Conservation (phyloP, 2,888 invertebrate species). For the Sinelater perroti region DNA sequence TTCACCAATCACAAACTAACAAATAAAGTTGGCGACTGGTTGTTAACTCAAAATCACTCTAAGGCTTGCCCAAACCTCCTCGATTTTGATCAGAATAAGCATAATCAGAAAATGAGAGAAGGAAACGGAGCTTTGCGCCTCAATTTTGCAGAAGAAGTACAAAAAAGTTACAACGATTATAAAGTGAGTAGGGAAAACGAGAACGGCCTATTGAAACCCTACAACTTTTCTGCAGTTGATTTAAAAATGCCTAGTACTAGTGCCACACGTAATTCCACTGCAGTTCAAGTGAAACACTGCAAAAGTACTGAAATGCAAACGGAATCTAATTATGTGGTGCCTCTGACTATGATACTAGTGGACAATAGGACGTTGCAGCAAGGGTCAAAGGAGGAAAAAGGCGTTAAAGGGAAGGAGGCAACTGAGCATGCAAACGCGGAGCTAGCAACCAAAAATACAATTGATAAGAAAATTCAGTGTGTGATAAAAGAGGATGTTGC, state of each 20-base stretch:
- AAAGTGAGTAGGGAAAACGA: background rate
- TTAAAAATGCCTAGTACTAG: slow-evolving; percentile 7
- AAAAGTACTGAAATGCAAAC: slow-evolving; percentile 36
- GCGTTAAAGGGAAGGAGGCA: background rate
- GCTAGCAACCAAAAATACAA: no score
- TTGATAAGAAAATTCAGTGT: slow-evolving; percentile 24
- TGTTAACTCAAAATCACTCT: background rate
- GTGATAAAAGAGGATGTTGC: slow-evolving; percentile 14
- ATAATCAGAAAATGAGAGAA: no score
- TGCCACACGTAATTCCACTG: slow-evolving; percentile 34
- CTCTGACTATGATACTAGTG: slow-evolving; percentile 46
- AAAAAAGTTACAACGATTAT: background rate
- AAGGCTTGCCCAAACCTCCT: background rate
- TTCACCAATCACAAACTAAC: background rate
- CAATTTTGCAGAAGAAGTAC: background rate
- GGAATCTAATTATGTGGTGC: slow-evolving; percentile 44
- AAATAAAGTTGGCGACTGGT: background rate
- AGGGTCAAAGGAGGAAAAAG: slow-evolving; percentile 4
- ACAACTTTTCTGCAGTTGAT: slow-evolving; percentile 1
- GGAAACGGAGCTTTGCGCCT: no score
- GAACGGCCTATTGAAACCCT: slow-evolving; percentile 2
- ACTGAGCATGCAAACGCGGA: slow-evolving; percentile 13
- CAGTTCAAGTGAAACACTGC: slow-evolving; percentile 40
- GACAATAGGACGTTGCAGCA: slow-evolving; percentile 34
- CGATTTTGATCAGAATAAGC: no score